phyloP scores from a whole-genome alignment of 2,797 vertebrate species.

The Aplochiton taeniatus region DNA sequence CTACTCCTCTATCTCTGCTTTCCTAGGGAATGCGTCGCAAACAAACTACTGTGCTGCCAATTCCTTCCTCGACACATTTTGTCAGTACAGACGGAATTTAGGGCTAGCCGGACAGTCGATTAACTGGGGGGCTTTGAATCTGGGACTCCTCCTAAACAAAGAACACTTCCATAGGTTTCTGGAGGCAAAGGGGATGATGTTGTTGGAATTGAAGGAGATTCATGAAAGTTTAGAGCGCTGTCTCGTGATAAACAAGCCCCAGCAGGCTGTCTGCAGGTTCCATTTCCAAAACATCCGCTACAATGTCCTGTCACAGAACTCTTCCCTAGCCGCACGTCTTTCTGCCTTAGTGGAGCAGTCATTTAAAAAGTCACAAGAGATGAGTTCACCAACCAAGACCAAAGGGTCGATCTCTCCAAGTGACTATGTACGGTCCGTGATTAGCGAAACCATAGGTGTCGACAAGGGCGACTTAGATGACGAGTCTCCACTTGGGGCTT shows the following conservation, averaged over 20 bases:
- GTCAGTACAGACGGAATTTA: conserved; percentile 79
- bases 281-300: conserved; percentile 69
- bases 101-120: conserved; percentile 84
- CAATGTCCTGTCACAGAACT: conserved; percentile 67
- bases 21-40: conserved; percentile 82
- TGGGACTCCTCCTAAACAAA: conserved; percentile 82
- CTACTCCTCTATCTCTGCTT: conserved; percentile 84
- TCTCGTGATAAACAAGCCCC: conserved; percentile 76
- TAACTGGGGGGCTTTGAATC: conserved; percentile 85
- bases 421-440: conserved; percentile 70
- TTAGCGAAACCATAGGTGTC: conserved; percentile 62
- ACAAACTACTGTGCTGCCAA: conserved; percentile 88
- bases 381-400: conserved; percentile 23
- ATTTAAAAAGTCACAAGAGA: conserved; percentile 34
- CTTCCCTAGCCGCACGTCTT: conserved; percentile 67
- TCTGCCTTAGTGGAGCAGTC: conserved; percentile 56
- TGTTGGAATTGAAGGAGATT: conserved; percentile 77
- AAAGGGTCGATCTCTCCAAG: conserved; percentile 50
- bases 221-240: conserved; percentile 76
- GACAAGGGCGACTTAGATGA: conserved; percentile 70
- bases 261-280: conserved; percentile 80
- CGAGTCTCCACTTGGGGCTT: conserved; percentile 61
- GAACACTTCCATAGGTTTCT: conserved; percentile 74
- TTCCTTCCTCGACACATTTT: conserved; percentile 84
- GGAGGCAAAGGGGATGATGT: conserved; percentile 79